Evolutionary conservation across 2,888 invertebrate species (phyloP).

Genomic region (Micoletzkya japonica): DNA sequence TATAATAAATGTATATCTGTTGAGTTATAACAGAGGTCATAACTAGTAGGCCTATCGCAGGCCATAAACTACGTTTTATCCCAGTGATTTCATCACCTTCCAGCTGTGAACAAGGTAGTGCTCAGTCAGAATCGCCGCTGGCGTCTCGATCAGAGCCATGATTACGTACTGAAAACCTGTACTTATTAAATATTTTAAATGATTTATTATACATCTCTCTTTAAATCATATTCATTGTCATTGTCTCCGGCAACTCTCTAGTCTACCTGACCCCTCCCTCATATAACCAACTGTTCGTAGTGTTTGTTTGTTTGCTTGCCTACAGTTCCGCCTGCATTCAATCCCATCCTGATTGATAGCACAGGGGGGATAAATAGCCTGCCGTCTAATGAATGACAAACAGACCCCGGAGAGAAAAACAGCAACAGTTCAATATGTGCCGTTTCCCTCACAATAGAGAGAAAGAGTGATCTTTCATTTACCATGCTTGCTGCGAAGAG

Average conservation of each 20-base stretch:
- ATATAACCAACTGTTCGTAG: neutral
- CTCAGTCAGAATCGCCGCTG: slow-evolving; percentile 65
- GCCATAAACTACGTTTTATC: too few relatives aligned
- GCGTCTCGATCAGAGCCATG: slow-evolving; percentile 67
- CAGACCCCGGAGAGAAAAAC: neutral
- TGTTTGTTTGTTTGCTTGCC: neutral
- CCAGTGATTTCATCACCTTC: slow-evolving; percentile 26
- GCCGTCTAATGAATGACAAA: neutral
- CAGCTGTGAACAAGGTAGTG: slow-evolving; percentile 42
- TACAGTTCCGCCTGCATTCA: too few relatives aligned
- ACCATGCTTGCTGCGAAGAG: neutral
- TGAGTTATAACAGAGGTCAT: too few relatives aligned
- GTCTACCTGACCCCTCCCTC: neutral
- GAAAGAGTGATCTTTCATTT: neutral
- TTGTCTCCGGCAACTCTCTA: neutral
- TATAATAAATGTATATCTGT: too few relatives aligned
- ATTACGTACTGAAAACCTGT: slow-evolving; percentile 66
- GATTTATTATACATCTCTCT: too few relatives aligned
- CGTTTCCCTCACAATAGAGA: neutral
- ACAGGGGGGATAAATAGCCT: too few relatives aligned
- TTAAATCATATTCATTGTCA: neutral
- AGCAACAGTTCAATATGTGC: neutral
- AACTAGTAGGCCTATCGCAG: too few relatives aligned
- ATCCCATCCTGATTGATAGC: too few relatives aligned
- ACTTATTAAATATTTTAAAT: too few relatives aligned